Evolutionary conservation across 2,888 invertebrate genomes (phyloP), one percentile per base, ranked within the genome.

Genomic region (Leucophora obtusa): DNA sequence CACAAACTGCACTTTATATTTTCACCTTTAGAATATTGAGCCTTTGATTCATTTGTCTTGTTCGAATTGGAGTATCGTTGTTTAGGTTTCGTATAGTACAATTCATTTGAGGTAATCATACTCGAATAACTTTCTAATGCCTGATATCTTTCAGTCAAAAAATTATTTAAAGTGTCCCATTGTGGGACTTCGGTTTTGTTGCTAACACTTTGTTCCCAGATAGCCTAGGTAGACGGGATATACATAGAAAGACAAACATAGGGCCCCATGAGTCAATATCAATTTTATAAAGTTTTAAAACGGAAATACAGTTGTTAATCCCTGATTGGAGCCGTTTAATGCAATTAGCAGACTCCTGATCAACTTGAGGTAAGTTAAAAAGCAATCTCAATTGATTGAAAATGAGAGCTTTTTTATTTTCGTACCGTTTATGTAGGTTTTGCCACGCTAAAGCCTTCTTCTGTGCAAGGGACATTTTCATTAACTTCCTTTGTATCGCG

Each of bases 221-320:
- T 63, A 58, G 17, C 2, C 72, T 59, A 0, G 80, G 80, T 4
- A 80, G 18, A 7, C 59, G 50, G 18, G 21, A 66, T 11, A 80
- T 68, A 18, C 77, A 75, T 0, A 75, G n/a, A 10, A 58, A 81
- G 8, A 73, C 62, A 9, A 82, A 53, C 4, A 62, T 62, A 4
- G 60, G 60, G 24, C 17, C 60, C 60, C 47, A 62, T n/a, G 47
- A 47, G 2, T 14, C 7, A 18, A 43, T 24, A 24, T 47, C 60
- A 21, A 62, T 47, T 18, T 47, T 51, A 15, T 43, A 60, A n/a
- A 63, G n/a, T 9, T 43, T 47, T 8, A 38, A 11, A n/a, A 60
- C 21, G 0, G 59, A 14, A 5, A 70, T 70, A 15, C 51, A 70
- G 17, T 51, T 60, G 10, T 11, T 70, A 1, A 70, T n/a, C 0